A percentile compares a stretch with the other conserved stretches of the same genome.
Evolutionary conservation across 2,888 invertebrate genomes (phyloP).

Genomic region (Dolomedes plantarius): DNA sequence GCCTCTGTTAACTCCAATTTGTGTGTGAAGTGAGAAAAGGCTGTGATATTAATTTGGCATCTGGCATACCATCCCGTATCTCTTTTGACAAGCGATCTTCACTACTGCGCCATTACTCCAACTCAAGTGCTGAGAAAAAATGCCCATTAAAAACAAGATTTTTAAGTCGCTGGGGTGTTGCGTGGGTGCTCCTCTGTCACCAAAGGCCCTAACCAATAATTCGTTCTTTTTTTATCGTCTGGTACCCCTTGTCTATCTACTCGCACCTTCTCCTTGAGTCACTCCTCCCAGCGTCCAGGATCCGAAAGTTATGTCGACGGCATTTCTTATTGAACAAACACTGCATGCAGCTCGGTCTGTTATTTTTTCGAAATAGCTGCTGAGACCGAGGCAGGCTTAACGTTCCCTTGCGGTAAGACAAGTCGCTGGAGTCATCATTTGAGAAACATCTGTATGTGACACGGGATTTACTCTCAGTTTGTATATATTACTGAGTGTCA

Average conservation of each 20-base stretch:
- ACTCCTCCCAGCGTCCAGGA: neutral
- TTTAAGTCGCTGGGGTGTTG: neutral
- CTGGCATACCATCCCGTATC: neutral
- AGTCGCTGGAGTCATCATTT: neutral
- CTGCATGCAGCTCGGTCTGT: neutral
- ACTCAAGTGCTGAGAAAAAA: neutral
- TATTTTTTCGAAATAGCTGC: constrained; percentile 25
- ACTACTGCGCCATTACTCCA: neutral
- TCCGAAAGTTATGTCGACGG: neutral
- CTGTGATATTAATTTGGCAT: neutral
- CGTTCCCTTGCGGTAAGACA: neutral
- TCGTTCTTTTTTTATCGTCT: constrained; percentile 10
- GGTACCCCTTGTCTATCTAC: neutral
- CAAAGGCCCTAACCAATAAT: constrained; percentile 21
- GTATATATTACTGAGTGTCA: neutral
- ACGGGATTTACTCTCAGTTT: neutral
- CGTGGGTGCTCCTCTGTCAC: constrained; percentile 59
- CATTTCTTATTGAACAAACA: constrained; percentile 18
- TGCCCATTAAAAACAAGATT: neutral
- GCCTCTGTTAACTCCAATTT: no score
- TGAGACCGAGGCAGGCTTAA: neutral
- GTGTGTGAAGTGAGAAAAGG: no score
- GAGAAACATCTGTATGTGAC: neutral
- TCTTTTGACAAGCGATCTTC: neutral
- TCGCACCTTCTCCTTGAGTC: constrained; percentile 35